Evolutionary conservation across 2,797 vertebrate species (phyloP).

Genomic region (Fratercula arctica): DNA sequence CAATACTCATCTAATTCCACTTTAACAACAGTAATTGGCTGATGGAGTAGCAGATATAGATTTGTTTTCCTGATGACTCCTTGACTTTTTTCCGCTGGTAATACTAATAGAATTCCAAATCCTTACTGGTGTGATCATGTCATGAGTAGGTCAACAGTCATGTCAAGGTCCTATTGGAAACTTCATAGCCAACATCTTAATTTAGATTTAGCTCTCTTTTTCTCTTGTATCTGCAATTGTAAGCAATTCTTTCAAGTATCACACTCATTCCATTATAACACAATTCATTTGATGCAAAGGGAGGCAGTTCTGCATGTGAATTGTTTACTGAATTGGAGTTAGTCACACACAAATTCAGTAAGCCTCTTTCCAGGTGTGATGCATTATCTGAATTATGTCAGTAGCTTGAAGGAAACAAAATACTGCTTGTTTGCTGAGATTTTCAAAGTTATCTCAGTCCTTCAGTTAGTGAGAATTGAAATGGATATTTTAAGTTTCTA

Average conservation of each 20-base stretch:
- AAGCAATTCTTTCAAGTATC: slow-evolving; percentile 80
- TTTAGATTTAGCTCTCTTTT: slow-evolving; percentile 92
- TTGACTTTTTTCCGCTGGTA: slow-evolving; percentile 96
- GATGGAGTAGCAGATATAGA: slow-evolving; percentile 99
- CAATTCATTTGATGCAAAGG: slow-evolving; percentile 80
- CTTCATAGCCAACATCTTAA: slow-evolving; percentile 98
- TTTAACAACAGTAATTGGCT: slow-evolving; percentile 99
- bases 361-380: not conserved
- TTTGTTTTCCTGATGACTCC: slow-evolving; percentile 99
- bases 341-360: slow-evolving; percentile 61
- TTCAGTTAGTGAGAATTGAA: slow-evolving; percentile 1
- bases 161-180: slow-evolving; percentile 99
- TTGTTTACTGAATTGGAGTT: slow-evolving; percentile 68
- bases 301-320: slow-evolving; percentile 78
- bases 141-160: slow-evolving; percentile 98
- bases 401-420: not conserved
- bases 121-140: slow-evolving; percentile 92
- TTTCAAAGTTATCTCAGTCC: not conserved
- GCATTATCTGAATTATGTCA: not conserved
- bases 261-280: slow-evolving; percentile 80
- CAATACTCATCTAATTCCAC: slow-evolving; percentile 99
- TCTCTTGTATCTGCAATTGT: slow-evolving; percentile 82
- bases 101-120: slow-evolving; percentile 99
- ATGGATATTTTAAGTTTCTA: not conserved
- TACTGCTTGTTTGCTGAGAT: not conserved